phyloP scores from a whole-genome alignment of 1,140 invertebrate genomes.

The Drosophila pruinosa region DNA sequence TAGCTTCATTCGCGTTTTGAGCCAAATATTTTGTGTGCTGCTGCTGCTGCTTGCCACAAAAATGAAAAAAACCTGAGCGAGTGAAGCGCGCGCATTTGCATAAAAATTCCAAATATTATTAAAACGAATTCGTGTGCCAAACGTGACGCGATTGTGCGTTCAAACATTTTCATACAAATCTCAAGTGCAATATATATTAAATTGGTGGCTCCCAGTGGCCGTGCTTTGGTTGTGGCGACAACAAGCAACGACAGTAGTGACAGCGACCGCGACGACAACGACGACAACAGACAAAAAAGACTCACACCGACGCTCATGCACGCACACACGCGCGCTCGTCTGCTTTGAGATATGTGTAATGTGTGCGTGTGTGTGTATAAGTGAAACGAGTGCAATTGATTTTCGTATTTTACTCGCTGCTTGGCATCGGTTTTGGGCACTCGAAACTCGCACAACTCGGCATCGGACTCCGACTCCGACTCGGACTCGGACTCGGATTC shows the following conservation, averaged over 20 bases:
- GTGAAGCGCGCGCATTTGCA: constrained; percentile 34
- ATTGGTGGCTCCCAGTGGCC: neutral
- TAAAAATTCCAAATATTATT: constrained; percentile 5
- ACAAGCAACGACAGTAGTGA: constrained; percentile 1
- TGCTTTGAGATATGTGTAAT: neutral
- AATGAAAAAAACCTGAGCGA: constrained; percentile 1
- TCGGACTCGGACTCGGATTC: constrained; percentile 9
- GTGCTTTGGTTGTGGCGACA: constrained; percentile 11
- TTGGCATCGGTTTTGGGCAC: constrained; percentile 8
- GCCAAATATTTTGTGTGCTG: constrained; percentile 41
- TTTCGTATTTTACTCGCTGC: constrained; percentile 32
- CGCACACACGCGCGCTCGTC: constrained; percentile 19
- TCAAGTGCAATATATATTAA: constrained; percentile 13
- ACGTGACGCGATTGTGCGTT: neutral
- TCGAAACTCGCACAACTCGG: no score
- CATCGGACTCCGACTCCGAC: constrained; percentile 1
- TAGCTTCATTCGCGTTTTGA: constrained; percentile 49
- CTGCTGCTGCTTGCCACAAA: constrained; percentile 18
- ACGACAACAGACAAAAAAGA: constrained; percentile 38
- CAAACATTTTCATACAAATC: constrained; percentile 20
- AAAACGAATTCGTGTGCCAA: neutral
- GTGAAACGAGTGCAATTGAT: constrained; percentile 53
- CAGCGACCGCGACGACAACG: constrained; percentile 1
- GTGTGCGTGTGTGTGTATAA: constrained; percentile 40
- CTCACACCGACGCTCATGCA: constrained; percentile 40